Evolutionary conservation across 2,888 invertebrate species (phyloP).

Genomic region (Laspeyria flexula): DNA sequence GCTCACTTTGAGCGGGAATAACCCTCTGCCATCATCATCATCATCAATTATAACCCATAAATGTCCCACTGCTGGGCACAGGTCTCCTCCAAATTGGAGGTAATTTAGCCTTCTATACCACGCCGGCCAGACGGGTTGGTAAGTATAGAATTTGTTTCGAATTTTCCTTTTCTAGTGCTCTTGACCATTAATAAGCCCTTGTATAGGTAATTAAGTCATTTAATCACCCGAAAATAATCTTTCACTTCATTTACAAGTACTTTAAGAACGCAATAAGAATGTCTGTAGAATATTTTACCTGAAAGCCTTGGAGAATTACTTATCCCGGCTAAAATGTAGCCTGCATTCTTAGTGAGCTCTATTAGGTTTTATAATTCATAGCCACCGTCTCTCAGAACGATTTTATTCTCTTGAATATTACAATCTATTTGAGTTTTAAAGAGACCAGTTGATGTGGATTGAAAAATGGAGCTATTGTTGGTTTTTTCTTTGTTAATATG

Average conservation of each 20-base stretch:
- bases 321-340: slow-evolving; percentile 11
- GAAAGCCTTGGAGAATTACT: slow-evolving; percentile 2
- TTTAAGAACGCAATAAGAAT: slow-evolving; percentile 8
- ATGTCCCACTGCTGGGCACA: too few relatives aligned
- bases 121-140: too few relatives aligned
- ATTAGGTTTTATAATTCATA: slow-evolving; percentile 32
- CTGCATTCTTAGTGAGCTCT: slow-evolving; percentile 5
- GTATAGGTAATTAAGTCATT: background rate
- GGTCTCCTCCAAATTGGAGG: too few relatives aligned
- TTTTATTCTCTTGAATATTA: slow-evolving; percentile 13
- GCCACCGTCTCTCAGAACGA: slow-evolving; percentile 6
- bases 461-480: background rate
- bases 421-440: slow-evolving; percentile 7
- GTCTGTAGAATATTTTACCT: slow-evolving; percentile 8
- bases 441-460: background rate
- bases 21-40: too few relatives aligned
- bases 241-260: slow-evolving; percentile 1
- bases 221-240: background rate
- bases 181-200: background rate
- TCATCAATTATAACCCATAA: too few relatives aligned
- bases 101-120: too few relatives aligned
- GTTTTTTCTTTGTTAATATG: background rate
- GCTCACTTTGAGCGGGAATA: too few relatives aligned
- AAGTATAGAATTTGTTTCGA: too few relatives aligned
- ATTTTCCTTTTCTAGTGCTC: too few relatives aligned